phyloP scores from a whole-genome alignment of 30 jellyfish, hydroid and myxozoan genomes.

The Mastigias papua region DNA sequence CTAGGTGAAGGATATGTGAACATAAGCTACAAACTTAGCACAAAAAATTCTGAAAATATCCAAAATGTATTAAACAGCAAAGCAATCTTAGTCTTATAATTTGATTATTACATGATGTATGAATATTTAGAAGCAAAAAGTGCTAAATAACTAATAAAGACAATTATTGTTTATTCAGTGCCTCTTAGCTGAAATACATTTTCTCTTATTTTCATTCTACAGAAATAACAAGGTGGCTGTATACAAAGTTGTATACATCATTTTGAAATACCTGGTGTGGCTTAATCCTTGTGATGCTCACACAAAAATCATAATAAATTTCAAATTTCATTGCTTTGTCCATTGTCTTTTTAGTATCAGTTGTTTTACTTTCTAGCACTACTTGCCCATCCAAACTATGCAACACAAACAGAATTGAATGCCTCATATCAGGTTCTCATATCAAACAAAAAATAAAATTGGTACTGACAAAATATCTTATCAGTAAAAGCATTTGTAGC shows the following conservation, averaged over 20 bases:
- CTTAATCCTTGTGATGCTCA: slow-evolving; percentile 5
- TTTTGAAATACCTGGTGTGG: slow-evolving; percentile 72
- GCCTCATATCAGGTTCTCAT: too few relatives aligned
- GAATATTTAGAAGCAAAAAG: too few relatives aligned
- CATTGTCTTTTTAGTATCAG: slow-evolving; percentile 30
- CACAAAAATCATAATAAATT: slow-evolving; percentile 47
- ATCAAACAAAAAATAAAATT: too few relatives aligned
- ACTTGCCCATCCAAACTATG: slow-evolving; percentile 41
- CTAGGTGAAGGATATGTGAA: too few relatives aligned
- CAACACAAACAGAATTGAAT: background rate
- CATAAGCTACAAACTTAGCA: background rate
- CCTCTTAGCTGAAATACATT: too few relatives aligned
- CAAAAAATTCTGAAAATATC: background rate
- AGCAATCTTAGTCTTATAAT: background rate
- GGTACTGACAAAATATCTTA: background rate
- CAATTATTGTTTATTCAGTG: background rate
- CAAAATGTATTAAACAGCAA: background rate
- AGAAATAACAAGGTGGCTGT: too few relatives aligned
- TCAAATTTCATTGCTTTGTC: slow-evolving; percentile 68
- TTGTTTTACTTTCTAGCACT: slow-evolving; percentile 38
- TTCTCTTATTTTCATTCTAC: too few relatives aligned
- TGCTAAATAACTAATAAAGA: background rate
- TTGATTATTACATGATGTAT: too few relatives aligned
- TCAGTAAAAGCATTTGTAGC: background rate
- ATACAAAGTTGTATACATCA: background rate